A percentile compares a stretch with the other conserved stretches of the same genome.
These are phyloP conservation scores for Cordylochernes scorpioides DNA, from an alignment of 2,888 invertebrate species.

Conservation along the genomic window DNA sequence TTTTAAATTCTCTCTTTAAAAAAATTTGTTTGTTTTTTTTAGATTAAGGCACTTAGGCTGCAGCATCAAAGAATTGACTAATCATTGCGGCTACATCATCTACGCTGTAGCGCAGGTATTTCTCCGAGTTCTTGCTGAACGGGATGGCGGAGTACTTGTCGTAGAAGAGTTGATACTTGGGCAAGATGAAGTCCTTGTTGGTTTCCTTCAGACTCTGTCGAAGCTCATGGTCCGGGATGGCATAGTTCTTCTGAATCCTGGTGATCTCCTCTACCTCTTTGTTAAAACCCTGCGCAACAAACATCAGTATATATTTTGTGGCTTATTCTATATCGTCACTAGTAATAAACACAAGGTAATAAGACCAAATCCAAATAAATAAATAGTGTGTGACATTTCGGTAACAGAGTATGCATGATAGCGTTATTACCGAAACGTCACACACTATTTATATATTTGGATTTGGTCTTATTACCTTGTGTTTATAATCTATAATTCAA, in stretches of 20 bases:
- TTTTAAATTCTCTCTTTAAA: too few relatives aligned
- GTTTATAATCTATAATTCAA: too few relatives aligned
- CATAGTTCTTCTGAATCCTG: conserved; percentile 58
- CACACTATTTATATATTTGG: too few relatives aligned
- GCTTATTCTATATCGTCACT: too few relatives aligned
- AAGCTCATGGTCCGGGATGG: conserved; percentile 71
- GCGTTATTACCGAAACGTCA: too few relatives aligned
- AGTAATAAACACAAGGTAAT: too few relatives aligned
- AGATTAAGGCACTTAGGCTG: conserved; percentile 32
- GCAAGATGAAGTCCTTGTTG: conserved; percentile 61
- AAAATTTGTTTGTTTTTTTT: conserved; percentile 11
- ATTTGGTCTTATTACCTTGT: too few relatives aligned
- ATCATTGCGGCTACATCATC: conserved; percentile 53
- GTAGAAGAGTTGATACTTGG: conserved; percentile 51
- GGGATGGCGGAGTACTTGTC: conserved; percentile 44
- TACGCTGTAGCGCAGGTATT: conserved; percentile 70
- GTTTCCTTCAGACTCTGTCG: conserved; percentile 62
- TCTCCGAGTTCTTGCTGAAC: conserved; percentile 75
- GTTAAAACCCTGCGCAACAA: conserved; percentile 75
- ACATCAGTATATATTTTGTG: too few relatives aligned
- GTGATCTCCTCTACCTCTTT: conserved; percentile 76
- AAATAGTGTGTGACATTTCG: too few relatives aligned
- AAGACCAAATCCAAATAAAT: too few relatives aligned
- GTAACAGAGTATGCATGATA: too few relatives aligned
- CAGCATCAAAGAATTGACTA: conserved; percentile 73